Conservation (phyloP, 2,113 vertebrate species). For the Capricornis sumatraensis region DNA sequence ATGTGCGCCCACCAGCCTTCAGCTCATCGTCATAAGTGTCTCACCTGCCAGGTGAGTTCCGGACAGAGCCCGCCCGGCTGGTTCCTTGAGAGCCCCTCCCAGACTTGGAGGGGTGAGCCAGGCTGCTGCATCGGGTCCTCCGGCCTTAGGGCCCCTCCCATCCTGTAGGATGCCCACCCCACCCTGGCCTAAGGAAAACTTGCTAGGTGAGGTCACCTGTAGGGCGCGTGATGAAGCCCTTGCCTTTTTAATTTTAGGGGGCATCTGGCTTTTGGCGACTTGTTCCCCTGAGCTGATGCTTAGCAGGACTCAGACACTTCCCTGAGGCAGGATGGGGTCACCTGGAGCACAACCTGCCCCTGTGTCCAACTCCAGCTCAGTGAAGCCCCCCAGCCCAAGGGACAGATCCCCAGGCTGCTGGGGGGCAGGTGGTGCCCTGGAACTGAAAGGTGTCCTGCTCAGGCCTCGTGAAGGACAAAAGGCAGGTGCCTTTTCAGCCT, state of each 20-base stretch:
- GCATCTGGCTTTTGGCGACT: background rate
- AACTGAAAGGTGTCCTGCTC: background rate
- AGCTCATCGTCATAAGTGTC: too few relatives aligned
- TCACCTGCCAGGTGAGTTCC: background rate
- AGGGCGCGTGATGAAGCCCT: background rate
- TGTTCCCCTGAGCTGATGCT: background rate
- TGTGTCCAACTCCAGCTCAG: background rate
- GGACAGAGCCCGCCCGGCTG: background rate
- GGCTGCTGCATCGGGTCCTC: rapidly evolving
- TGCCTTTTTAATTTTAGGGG: background rate
- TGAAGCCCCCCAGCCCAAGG: background rate
- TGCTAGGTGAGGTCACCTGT: too few relatives aligned
- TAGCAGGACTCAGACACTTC: too few relatives aligned
- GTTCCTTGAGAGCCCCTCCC: background rate
- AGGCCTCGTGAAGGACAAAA: background rate
- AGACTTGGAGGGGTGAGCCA: background rate
- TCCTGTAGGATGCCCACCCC: background rate
- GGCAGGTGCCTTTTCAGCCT: background rate
- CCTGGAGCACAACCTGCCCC: background rate
- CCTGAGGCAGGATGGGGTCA: background rate
- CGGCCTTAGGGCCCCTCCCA: background rate
- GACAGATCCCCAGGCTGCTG: background rate
- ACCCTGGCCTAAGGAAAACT: background rate
- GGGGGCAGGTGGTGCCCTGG: background rate
- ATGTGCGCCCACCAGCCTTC: background rate